These are phyloP conservation scores for Theonella swinhoei DNA, from an alignment of 37 sponge, comb jelly and placozoan genomes.

Conservation along the genomic window DNA sequence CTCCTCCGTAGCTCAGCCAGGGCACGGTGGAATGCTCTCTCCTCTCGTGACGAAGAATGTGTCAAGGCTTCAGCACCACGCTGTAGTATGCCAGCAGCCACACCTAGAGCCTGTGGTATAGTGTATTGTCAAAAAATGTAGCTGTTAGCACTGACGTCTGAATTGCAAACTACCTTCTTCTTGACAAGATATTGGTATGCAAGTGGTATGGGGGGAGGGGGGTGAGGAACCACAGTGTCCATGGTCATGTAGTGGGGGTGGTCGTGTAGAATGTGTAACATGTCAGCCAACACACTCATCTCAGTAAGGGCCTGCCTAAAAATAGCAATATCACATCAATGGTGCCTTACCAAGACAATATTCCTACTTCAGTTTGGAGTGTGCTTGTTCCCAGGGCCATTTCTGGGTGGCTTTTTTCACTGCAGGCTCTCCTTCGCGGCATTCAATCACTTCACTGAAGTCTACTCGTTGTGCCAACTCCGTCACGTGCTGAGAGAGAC, in stretches of 20 bases:
- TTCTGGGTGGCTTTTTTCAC: constrained; percentile 47
- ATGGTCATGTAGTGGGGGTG: constrained; percentile 67
- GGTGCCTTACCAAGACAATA: background rate
- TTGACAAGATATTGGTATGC: constrained; percentile 59
- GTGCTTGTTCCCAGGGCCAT: constrained; percentile 78
- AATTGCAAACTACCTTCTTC: constrained; percentile 55
- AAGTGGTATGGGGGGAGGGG: constrained; percentile 8
- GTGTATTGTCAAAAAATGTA: background rate
- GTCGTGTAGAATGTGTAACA: constrained; percentile 57
- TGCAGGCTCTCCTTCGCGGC: constrained; percentile 14
- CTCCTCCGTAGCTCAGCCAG: constrained; percentile 51
- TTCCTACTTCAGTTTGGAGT: constrained; percentile 68
- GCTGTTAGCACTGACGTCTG: background rate
- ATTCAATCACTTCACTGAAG: constrained; percentile 38
- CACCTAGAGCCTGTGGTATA: constrained; percentile 45
- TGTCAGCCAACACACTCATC: constrained; percentile 70
- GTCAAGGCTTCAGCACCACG: constrained; percentile 46
- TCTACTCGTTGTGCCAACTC: constrained; percentile 73
- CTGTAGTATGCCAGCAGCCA: constrained; percentile 62
- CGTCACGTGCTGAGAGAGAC: constrained; percentile 65
- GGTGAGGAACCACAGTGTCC: constrained; percentile 51
- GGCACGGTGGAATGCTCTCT: constrained; percentile 63
- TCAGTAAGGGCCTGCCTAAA: constrained; percentile 74
- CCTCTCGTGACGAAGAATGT: constrained; percentile 21
- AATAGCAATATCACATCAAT: background rate